Percentiles rank a stretch among this genome's conserved stretches.
Evolutionary conservation across 2,888 invertebrate genomes (phyloP).

Genomic region (Synergus umbraculus): DNA sequence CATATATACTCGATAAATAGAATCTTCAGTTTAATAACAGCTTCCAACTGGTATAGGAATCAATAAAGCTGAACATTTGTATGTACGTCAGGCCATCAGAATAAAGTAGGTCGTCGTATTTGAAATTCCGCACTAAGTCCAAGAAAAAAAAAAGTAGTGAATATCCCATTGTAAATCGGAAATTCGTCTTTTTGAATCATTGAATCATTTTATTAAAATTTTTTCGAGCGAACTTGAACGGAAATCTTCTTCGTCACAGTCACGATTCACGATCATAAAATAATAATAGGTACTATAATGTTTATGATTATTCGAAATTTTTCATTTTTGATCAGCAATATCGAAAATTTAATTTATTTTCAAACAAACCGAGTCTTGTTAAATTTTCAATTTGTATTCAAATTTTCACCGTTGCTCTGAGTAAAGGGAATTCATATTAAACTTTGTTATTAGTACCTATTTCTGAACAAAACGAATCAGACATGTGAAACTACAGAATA

Average conservation of each 20-base stretch:
- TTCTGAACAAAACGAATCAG: background rate
- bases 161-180: constrained; percentile 32
- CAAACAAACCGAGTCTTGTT: background rate
- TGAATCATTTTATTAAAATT: constrained; percentile 34
- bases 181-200: constrained; percentile 32
- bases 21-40: constrained; percentile 31
- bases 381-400: too few relatives aligned
- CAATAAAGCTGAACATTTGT: constrained; percentile 49
- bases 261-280: constrained; percentile 22
- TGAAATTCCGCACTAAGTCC: constrained; percentile 40
- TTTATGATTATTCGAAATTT: too few relatives aligned
- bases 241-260: background rate
- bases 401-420: too few relatives aligned
- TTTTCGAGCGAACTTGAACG: constrained; percentile 32
- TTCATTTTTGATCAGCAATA: background rate
- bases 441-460: background rate
- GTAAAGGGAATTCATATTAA: background rate
- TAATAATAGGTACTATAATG: background rate
- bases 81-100: constrained; percentile 52
- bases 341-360: background rate
- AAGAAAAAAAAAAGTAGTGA: constrained; percentile 20
- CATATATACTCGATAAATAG: constrained; percentile 16
- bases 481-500: background rate
- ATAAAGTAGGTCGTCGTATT: constrained; percentile 55
- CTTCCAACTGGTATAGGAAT: constrained; percentile 43